Evolutionary conservation across 35 echinoderm and acorn worm genomes (phyloP), one percentile per base, ranked within the genome.

Genomic region (Apostichopus japonicus): DNA sequence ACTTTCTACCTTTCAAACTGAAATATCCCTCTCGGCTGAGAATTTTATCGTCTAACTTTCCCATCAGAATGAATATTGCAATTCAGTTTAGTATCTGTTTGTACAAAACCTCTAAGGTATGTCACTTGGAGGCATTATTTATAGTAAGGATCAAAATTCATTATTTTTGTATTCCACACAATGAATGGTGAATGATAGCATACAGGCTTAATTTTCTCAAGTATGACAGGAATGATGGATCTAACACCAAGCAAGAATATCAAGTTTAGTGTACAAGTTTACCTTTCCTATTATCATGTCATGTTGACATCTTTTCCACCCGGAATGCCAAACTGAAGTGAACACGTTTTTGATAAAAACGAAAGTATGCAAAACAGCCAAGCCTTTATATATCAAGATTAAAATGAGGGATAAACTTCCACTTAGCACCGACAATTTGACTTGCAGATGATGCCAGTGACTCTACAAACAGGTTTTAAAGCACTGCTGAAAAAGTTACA

Each of bases 131-230:
- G 81, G 81, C 81, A 84, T 57, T 84, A 58, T 84, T 84, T 84
- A 84, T 84, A 57, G 54, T 84, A 84, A 58, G 81, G 53, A 84
- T 84, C 81, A 84, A 84, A 84, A n/a, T 84, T 84, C 81, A 84
- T 84, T 84, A 57, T 57, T 57, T 84, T 84, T 24, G 4, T 54
- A 84, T 84, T 58, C 55, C 24, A n/a, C 81, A 84, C 81, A 84
- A 84, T 57, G 81, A 58, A 84, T 84, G 22, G 81, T 84, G 57
- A 84, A 23, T 84, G 81, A 84, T 24, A 84, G 11, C 54, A 84
- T 17, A 84, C 10, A 84, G 55, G 81, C 54, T 57, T 57, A 84
- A 57, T 84, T 58, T 57, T 84, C 53, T 57, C 16, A 84, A 24
- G n/a, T 84, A 84, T 59, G 80, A 83, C 53, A 83, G 53, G 56